Base-by-base conservation (phyloP, 2,797 vertebrate genomes). In the Acanthurus leucopareius region DNA sequence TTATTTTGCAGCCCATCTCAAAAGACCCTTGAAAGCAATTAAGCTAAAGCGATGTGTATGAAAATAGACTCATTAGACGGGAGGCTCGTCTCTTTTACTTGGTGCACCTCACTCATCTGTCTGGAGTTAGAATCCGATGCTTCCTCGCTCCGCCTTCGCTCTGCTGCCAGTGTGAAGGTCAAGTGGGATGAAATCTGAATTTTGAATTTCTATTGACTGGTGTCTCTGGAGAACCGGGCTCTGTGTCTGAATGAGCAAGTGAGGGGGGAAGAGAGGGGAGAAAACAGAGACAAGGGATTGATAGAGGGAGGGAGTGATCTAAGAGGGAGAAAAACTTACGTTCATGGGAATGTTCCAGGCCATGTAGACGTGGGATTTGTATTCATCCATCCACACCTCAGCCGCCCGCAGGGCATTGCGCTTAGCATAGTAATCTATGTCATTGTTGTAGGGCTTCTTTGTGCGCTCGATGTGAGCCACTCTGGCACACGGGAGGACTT, bases 331-430 rank as follows among this genome's bases (percentile, higher is more conserved):
- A 76, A 63, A 72, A 90, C 97, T 96, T 86, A 99, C 98, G 0
- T 96, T 98, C 96, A 99, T 98, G 64, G 98, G 98, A 88, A 99
- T 98, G 91, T 99, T 99, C 98, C 98, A 99, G 20, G 98, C 98
- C 98, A 99, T 99, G 95, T 99, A 99, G 65, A 99, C 98, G 0
- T 99, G 98, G 0, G 97, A 99, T 88, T 98, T 99, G 94, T 97
- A 99, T 91, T 99, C 95, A 4, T 99, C 98, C 98, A 99, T 99
- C 98, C 98, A 99, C 79, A 99, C 98, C 91, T 99, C 98, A 0
- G 98, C 98, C 0, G 98, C 97, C 11, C 98, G 93, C 89, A 99
- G 93, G 3, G 98, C 98, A 0, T 99, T 99, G 74, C 98, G 95
- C 84, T 99, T 99, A 69, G 98, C 98, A 2, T 99, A 99, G 95